These are phyloP conservation scores for Pseudopipra pipra DNA, from an alignment of 2,113 vertebrate species.

Conservation along the genomic window DNA sequence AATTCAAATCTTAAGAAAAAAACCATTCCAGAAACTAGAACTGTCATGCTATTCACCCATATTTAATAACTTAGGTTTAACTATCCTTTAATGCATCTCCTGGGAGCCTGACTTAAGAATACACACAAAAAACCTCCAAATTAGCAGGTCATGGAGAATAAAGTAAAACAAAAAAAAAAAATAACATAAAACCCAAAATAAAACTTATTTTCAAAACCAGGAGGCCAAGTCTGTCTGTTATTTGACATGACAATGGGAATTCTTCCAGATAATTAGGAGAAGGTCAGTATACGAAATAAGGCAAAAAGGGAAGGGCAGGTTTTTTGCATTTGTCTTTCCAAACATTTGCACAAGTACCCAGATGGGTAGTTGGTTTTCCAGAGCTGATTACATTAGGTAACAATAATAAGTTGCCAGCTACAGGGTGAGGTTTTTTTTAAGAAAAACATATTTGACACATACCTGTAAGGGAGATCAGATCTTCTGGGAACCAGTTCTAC, in stretches of 20 bases:
- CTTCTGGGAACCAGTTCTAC: constrained; percentile 70
- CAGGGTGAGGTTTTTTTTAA: neutral
- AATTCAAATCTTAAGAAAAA: neutral
- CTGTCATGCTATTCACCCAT: neutral
- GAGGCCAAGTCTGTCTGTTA: neutral
- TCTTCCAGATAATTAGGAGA: neutral
- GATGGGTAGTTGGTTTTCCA: neutral
- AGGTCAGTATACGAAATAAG: neutral
- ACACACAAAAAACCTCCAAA: neutral
- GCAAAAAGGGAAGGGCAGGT: neutral
- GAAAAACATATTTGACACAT: neutral
- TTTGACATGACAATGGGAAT: neutral
- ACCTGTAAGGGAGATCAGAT: constrained; percentile 81
- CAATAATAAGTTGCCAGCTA: neutral
- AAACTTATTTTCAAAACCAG: neutral
- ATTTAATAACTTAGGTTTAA: neutral
- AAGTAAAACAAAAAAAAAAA: neutral
- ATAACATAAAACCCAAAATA: neutral
- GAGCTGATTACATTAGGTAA: neutral
- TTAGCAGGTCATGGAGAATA: neutral
- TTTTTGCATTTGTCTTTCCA: neutral
- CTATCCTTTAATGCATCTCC: neutral
- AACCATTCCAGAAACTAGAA: neutral
- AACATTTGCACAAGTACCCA: neutral
- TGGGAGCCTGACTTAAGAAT: neutral